Evolutionary conservation across 2,797 vertebrate genomes (phyloP).

Genomic region (Pygocentrus nattereri): DNA sequence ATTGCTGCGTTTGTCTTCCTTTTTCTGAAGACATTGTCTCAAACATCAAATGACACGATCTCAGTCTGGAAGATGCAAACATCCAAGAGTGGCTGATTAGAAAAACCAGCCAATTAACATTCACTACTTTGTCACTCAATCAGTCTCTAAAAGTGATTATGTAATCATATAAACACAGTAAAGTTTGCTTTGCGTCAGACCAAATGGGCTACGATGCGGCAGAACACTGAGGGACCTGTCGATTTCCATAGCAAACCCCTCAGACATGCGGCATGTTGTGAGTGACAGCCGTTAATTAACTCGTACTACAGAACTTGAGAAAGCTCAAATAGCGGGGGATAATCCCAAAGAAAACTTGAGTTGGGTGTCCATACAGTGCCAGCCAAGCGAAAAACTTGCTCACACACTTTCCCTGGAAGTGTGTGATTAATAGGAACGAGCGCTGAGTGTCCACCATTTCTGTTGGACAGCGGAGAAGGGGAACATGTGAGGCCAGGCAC

Average conservation of each 20-base stretch:
- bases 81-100: background rate
- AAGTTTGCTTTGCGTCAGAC: slow-evolving; percentile 9
- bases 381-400: background rate
- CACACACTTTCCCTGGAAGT: slow-evolving; percentile 28
- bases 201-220: too few species aligned
- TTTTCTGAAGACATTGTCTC: background rate
- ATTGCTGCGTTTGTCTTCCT: too few species aligned
- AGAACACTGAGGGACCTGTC: background rate
- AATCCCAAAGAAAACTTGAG: slow-evolving; percentile 15
- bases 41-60: background rate
- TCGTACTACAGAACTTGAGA: background rate
- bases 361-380: slow-evolving; percentile 17
- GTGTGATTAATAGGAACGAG: slow-evolving; percentile 38
- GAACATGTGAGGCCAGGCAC: slow-evolving; percentile 51
- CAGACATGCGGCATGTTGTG: slow-evolving; percentile 20
- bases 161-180: slow-evolving; percentile 26
- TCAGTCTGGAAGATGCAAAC: background rate
- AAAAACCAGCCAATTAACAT: background rate
- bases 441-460: slow-evolving; percentile 50
- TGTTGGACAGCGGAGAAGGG: slow-evolving; percentile 52
- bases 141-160: slow-evolving; percentile 23
- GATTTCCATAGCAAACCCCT: slow-evolving; percentile 3
- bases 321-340: slow-evolving; percentile 1
- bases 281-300: slow-evolving; percentile 16
- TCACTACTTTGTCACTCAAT: slow-evolving; percentile 31